Evolutionary conservation across 2,888 invertebrate species (phyloP).

Genomic region (Diogma glabrata): DNA sequence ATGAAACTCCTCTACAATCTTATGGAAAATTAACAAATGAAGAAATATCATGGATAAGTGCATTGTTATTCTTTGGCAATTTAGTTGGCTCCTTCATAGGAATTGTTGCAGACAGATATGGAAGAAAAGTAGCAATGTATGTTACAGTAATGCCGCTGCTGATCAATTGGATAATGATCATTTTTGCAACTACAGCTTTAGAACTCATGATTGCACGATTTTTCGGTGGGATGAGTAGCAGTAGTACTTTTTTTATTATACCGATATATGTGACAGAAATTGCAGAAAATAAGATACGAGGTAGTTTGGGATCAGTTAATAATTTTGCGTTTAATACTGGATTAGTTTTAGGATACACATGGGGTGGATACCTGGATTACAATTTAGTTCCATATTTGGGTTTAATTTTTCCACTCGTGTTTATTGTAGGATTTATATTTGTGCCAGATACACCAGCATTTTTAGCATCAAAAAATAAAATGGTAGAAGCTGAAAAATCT

Average conservation of each 20-base stretch:
- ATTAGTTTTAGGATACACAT: slow-evolving; percentile 27
- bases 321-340: slow-evolving; percentile 26
- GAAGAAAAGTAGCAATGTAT: slow-evolving; percentile 12
- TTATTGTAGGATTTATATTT: slow-evolving; percentile 25
- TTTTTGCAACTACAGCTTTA: slow-evolving; percentile 3
- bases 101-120: slow-evolving; percentile 12
- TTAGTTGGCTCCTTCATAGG: slow-evolving; percentile 13
- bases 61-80: slow-evolving; percentile 24
- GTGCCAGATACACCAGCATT: slow-evolving; percentile 32
- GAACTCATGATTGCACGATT: slow-evolving; percentile 12
- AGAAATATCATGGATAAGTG: slow-evolving; percentile 32
- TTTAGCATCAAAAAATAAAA: neutral
- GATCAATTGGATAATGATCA: slow-evolving; percentile 7
- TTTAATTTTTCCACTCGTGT: slow-evolving; percentile 24
- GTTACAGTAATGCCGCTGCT: slow-evolving; percentile 13
- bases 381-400: slow-evolving; percentile 25
- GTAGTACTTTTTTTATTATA: slow-evolving; percentile 11
- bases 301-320: slow-evolving; percentile 18
- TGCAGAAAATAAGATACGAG: slow-evolving; percentile 13
- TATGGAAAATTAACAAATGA: slow-evolving; percentile 26
- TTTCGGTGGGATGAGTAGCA: slow-evolving; percentile 12
- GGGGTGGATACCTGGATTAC: slow-evolving; percentile 9
- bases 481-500: slow-evolving; percentile 29
- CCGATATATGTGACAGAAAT: slow-evolving; percentile 16
- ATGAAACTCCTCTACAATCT: slow-evolving; percentile 25